Conservation (phyloP, 2,888 invertebrate species). For the Cephus nigrinus region DNA sequence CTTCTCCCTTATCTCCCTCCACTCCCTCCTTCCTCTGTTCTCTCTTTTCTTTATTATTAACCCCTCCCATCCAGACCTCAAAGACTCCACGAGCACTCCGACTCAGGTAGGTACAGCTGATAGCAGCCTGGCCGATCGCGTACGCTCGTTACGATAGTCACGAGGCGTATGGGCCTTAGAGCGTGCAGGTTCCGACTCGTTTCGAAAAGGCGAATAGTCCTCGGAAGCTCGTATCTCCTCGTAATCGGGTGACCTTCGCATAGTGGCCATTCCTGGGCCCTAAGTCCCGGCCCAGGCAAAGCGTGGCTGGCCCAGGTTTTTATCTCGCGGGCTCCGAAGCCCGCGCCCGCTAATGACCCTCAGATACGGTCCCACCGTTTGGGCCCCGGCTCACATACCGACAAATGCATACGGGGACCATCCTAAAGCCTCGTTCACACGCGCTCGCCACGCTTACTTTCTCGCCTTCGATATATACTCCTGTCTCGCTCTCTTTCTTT, state of each 20-base stretch:
- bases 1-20: slow-evolving; percentile 1
- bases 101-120: neutral
- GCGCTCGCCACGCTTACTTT: neutral
- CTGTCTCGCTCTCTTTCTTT: neutral
- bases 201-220: slow-evolving; percentile 7
- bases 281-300: slow-evolving; percentile 42
- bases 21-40: neutral
- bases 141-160: neutral
- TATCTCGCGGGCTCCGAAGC: slow-evolving; percentile 55
- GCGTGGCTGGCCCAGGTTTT: slow-evolving; percentile 53
- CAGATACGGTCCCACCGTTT: slow-evolving; percentile 52
- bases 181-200: neutral
- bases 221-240: slow-evolving; percentile 33
- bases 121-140: neutral
- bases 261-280: slow-evolving; percentile 60
- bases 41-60: neutral
- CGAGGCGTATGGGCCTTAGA: neutral
- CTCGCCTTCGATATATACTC: neutral
- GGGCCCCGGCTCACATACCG: slow-evolving; percentile 31
- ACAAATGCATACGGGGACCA: slow-evolving; percentile 26
- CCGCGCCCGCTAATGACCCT: slow-evolving; percentile 58
- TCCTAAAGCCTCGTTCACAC: neutral
- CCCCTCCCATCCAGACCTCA: neutral
- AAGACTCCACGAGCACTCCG: neutral
- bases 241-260: slow-evolving; percentile 64